Evolutionary conservation across 2,888 invertebrate species (phyloP), one percentile per base, ranked within the genome.

Genomic region (Hydroisotoma schaefferi): DNA sequence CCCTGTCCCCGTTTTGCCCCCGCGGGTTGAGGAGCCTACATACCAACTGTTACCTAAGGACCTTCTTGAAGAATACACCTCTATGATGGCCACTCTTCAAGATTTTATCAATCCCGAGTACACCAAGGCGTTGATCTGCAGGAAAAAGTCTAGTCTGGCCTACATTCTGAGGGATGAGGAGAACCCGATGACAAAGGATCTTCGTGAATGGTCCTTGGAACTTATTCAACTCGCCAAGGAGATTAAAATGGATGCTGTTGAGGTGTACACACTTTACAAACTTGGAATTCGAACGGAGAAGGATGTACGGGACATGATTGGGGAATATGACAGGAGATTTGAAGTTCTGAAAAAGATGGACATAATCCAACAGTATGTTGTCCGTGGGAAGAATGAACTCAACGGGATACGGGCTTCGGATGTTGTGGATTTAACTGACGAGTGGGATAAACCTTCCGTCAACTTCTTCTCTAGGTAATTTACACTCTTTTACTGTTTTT

Each of bases 141-240:
- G 53, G 22, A 22, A 26, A 12, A 38, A 52, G 5, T 25, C 37
- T 1, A 25, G 28, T 12, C 27, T 53, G 2, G 15, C 40, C 15
- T 33, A 46, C 1, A 33, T 58, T n/a, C 53, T 58, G 10, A 10
- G 25, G 10, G 53, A 58, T 12, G 46, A 52, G 10, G 29, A 27
- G 10, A 58, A 58, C 38, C 58, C 58, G 6, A 10, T 58, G 2
- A 58, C 58, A 2, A 37, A 25, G 8, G 33, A 37, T 10, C 33
- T 58, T 3, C 10, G n/a, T 12, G 26, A 8, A 5, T 18, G 25
- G 4, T 29, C 53, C 18, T 33, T 12, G 5, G 26, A 40, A 25
- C 6, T 28, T 15, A 5, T 25, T 4, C 12, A 28, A 1, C 1
- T 18, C 1, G 58, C 58, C 0, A 18, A 23, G 18, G 27, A 18